Percentiles rank a stretch among this genome's conserved stretches.
These are phyloP conservation scores for Drosophila sordidula DNA, from an alignment of 2,888 invertebrate species.

Conservation along the genomic window DNA sequence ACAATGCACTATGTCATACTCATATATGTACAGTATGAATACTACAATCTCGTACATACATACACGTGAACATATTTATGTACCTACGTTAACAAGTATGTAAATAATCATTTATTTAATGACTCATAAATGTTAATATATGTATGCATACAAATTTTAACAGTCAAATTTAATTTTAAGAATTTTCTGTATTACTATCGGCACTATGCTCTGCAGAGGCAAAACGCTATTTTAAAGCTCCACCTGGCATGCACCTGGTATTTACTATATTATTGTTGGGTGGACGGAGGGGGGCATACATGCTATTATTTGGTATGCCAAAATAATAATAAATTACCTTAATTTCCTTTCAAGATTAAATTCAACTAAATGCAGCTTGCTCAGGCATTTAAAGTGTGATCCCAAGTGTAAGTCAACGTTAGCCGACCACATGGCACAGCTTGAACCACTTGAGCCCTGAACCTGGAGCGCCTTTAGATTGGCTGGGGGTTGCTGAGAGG, in stretches of 20 bases:
- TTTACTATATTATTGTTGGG: not conserved
- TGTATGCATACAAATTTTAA: conserved; percentile 29
- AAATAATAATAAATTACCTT: conserved; percentile 29
- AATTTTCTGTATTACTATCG: not conserved
- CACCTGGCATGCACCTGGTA: not conserved
- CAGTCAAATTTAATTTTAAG: conserved; percentile 7
- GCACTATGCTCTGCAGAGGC: not conserved
- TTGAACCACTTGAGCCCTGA: conserved; percentile 21
- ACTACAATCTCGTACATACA: not conserved
- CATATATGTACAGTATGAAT: conserved; percentile 3
- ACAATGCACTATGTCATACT: conserved; percentile 3
- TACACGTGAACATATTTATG: conserved; percentile 1
- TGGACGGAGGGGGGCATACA: not conserved
- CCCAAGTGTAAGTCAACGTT: conserved; percentile 30
- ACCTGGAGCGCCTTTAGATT: conserved; percentile 9
- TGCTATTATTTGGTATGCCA: conserved; percentile 10
- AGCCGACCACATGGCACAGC: conserved; percentile 19
- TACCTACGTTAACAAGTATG: conserved; percentile 31
- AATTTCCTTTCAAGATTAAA: conserved; percentile 43
- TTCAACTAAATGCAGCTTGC: conserved; percentile 27
- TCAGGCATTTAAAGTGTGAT: conserved; percentile 39
- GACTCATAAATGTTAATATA: conserved; percentile 76
- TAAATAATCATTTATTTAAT: conserved; percentile 73
- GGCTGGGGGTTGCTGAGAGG: not conserved
- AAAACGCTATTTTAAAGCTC: not conserved